Evolutionary conservation across 1,140 invertebrate genomes (phyloP).

Genomic region (Bombus waltoni): DNA sequence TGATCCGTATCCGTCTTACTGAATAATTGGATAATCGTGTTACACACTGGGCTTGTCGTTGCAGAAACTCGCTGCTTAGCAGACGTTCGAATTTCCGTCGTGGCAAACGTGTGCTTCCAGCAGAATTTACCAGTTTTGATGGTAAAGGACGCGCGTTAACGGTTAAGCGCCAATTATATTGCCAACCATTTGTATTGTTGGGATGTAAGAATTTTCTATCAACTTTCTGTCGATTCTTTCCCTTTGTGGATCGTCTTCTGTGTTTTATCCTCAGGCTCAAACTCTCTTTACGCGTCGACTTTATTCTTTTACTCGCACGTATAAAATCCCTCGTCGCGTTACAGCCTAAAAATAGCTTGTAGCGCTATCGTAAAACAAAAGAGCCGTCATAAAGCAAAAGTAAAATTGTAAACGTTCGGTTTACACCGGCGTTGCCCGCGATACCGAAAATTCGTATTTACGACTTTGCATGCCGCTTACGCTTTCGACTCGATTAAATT

Average conservation of each 20-base stretch:
- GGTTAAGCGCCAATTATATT: too few species aligned
- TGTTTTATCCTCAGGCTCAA: too few species aligned
- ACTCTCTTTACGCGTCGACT: too few species aligned
- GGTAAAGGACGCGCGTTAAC: neutral
- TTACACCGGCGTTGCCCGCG: too few species aligned
- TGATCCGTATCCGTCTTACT: constrained; percentile 30
- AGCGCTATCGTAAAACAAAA: neutral
- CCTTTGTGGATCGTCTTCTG: too few species aligned
- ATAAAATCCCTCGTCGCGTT: neutral
- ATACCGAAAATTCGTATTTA: too few species aligned
- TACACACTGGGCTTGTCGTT: neutral
- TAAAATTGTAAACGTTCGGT: neutral
- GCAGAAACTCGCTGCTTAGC: neutral
- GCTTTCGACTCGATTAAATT: neutral
- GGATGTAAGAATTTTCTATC: too few species aligned
- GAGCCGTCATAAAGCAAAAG: neutral
- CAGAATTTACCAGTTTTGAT: neutral
- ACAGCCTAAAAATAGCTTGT: neutral
- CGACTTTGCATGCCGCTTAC: neutral
- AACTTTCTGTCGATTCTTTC: too few species aligned
- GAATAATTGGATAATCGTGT: constrained; percentile 24
- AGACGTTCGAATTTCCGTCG: neutral
- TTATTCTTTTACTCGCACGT: too few species aligned
- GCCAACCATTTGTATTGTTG: too few species aligned
- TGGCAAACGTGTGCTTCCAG: neutral